Evolutionary conservation across 2,113 vertebrate species (phyloP).

Genomic region (Picathartes gymnocephalus): DNA sequence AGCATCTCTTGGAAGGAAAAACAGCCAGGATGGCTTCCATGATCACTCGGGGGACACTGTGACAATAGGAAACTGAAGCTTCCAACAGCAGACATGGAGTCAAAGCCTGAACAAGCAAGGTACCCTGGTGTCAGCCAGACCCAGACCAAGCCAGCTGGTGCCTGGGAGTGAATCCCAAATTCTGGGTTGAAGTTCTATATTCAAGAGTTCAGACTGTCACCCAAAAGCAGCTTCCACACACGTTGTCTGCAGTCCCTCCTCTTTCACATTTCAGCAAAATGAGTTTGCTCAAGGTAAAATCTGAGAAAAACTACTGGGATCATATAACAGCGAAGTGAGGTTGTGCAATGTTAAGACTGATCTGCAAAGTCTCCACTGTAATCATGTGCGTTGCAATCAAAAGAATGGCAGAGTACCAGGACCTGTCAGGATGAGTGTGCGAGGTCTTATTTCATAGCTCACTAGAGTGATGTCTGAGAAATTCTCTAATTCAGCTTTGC

Average conservation of each 20-base stretch:
- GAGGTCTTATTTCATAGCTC: neutral
- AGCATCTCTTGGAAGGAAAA: neutral
- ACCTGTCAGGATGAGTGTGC: neutral
- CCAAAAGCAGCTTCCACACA: neutral
- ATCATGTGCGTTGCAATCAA: neutral
- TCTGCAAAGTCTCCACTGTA: neutral
- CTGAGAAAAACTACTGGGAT: neutral
- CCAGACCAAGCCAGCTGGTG: neutral
- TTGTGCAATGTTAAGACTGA: neutral
- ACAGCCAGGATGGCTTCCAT: neutral
- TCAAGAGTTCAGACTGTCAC: neutral
- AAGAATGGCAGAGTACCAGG: neutral
- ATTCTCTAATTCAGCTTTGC: neutral
- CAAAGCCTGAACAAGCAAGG: neutral
- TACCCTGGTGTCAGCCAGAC: neutral
- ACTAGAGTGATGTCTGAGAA: neutral
- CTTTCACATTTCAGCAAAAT: neutral
- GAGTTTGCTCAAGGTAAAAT: neutral
- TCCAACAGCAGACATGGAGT: neutral
- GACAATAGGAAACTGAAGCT: neutral
- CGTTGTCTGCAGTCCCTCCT: neutral
- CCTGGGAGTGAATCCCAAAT: neutral
- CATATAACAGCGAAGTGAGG: neutral
- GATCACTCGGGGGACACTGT: rapidly evolving
- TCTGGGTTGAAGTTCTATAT: neutral